These are phyloP conservation scores for Drosophila algonquin DNA, from an alignment of 2,888 invertebrate species.

Conservation along the genomic window DNA sequence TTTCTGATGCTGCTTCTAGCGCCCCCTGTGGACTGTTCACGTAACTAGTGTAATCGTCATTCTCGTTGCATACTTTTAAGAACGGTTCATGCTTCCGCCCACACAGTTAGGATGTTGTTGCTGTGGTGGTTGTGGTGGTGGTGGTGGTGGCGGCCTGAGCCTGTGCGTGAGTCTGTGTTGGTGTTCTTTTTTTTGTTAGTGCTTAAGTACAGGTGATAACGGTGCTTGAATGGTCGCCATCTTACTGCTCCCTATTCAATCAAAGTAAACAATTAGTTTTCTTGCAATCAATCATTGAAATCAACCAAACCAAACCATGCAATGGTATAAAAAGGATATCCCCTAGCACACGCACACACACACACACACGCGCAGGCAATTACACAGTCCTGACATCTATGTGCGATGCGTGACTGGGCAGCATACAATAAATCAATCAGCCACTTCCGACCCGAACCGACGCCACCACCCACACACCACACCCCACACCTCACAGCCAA, in stretches of 20 bases:
- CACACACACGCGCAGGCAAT: background rate
- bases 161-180: background rate
- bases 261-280: background rate
- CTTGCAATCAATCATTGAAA: background rate
- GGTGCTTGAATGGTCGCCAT: slow-evolving; percentile 43
- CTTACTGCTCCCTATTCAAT: slow-evolving; percentile 15
- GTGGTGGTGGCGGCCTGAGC: background rate
- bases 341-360: background rate
- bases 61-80: slow-evolving; percentile 32
- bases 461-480: background rate
- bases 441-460: background rate
- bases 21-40: slow-evolving; percentile 6
- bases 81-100: background rate
- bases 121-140: background rate
- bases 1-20: slow-evolving; percentile 1
- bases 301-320: background rate
- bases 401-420: slow-evolving; percentile 19
- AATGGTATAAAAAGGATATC: background rate
- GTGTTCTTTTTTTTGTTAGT: slow-evolving; percentile 36
- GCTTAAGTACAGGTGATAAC: slow-evolving; percentile 40
- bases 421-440: slow-evolving; percentile 40
- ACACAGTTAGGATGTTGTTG: slow-evolving; percentile 5
- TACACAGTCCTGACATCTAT: slow-evolving; percentile 21
- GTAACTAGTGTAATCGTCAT: slow-evolving; percentile 33
- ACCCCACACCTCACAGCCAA: background rate